Percentiles rank a stretch among this genome's conserved stretches.
These are phyloP conservation scores for Catostylus mosaicus DNA, from an alignment of 30 jellyfish, hydroid and myxozoan genomes.

Conservation along the genomic window DNA sequence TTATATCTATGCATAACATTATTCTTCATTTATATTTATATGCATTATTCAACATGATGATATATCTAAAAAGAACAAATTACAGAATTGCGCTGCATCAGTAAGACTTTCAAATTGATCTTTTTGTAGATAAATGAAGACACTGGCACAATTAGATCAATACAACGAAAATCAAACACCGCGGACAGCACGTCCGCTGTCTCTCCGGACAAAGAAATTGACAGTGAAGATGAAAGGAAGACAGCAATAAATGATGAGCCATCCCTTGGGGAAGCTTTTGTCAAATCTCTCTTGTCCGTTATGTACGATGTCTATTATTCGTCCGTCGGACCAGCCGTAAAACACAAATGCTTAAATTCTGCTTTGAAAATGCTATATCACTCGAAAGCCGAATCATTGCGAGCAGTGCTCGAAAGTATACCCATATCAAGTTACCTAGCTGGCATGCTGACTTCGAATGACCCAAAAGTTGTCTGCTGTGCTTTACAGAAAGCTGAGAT, in stretches of 20 bases:
- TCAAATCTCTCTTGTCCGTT: slow-evolving; percentile 69
- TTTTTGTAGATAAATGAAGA: slow-evolving; percentile 89
- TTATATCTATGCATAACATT: too few relatives aligned
- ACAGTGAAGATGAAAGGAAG: slow-evolving; percentile 73
- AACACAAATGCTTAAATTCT: slow-evolving; percentile 87
- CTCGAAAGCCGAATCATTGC: slow-evolving; percentile 63
- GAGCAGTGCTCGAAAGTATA: slow-evolving; percentile 57
- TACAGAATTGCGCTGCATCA: too few relatives aligned
- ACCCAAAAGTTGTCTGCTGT: slow-evolving; percentile 81
- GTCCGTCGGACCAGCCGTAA: slow-evolving; percentile 97
- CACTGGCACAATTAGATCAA: slow-evolving; percentile 94
- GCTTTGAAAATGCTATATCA: slow-evolving; percentile 90
- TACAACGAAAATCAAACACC: slow-evolving; percentile 84
- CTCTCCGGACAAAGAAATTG: slow-evolving; percentile 37
- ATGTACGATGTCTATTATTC: slow-evolving; percentile 95
- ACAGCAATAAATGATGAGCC: slow-evolving; percentile 58
- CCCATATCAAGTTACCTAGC: slow-evolving; percentile 96
- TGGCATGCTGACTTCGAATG: slow-evolving; percentile 95
- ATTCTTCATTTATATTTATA: too few relatives aligned
- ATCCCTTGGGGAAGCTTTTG: slow-evolving; percentile 61
- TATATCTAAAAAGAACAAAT: too few relatives aligned
- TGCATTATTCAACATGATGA: too few relatives aligned
- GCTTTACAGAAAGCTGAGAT: slow-evolving; percentile 94
- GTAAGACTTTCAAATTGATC: too few relatives aligned
- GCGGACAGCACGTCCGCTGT: slow-evolving; percentile 53